Evolutionary conservation across 2,797 vertebrate species (phyloP).

Genomic region (Tauraco hartlaubi): DNA sequence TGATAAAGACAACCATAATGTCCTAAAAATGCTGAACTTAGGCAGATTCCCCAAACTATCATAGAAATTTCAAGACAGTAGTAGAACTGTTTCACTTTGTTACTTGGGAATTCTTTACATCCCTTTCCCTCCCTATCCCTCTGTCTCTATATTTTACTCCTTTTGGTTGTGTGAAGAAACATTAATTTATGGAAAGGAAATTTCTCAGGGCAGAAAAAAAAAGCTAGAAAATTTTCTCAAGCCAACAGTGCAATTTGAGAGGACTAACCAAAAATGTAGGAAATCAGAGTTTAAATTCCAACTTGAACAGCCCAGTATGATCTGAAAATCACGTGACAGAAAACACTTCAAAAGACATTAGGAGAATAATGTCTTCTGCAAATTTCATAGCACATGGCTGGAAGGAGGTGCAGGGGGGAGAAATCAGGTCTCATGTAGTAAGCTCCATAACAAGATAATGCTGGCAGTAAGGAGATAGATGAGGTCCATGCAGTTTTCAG

Average conservation of each 20-base stretch:
- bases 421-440: not conserved
- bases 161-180: not conserved
- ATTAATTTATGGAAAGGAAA: not conserved
- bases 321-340: not conserved
- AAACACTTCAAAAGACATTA: not conserved
- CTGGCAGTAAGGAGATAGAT: not conserved
- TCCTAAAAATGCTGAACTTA: not conserved
- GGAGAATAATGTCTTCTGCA: not conserved
- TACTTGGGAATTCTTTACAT: not conserved
- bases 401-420: not conserved
- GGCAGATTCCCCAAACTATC: not conserved
- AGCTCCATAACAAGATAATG: not conserved
- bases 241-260: not conserved
- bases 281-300: not conserved
- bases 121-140: not conserved
- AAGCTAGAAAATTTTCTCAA: not conserved
- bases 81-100: not conserved
- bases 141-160: not conserved
- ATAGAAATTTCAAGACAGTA: not conserved
- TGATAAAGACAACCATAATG: not conserved
- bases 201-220: not conserved
- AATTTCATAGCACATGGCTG: not conserved
- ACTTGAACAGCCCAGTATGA: not conserved
- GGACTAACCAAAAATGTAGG: not conserved
- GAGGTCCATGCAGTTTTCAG: not conserved